These are phyloP conservation scores for Heterohyrax brucei DNA, from an alignment of 2,797 vertebrate genomes.

Conservation along the genomic window DNA sequence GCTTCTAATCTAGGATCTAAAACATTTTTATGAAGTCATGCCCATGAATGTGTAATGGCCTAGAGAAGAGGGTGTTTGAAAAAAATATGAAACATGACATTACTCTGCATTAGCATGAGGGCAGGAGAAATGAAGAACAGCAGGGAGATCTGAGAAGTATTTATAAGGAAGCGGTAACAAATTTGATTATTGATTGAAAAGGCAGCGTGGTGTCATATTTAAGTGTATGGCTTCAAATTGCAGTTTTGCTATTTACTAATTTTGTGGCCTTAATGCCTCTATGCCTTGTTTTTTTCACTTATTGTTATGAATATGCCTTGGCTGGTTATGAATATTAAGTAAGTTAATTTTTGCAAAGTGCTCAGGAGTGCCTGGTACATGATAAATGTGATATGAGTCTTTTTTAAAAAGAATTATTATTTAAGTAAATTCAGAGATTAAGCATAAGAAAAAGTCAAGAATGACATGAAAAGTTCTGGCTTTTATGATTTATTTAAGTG, in stretches of 20 bases:
- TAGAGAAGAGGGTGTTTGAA: neutral
- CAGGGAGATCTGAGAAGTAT: neutral
- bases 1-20: neutral
- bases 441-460: neutral
- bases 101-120: neutral
- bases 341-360: neutral
- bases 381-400: neutral
- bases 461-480: neutral
- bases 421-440: neutral
- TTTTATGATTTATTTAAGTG: neutral
- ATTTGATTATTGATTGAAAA: neutral
- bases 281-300: neutral
- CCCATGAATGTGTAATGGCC: neutral
- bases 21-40: constrained; percentile 13
- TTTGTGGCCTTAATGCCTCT: neutral
- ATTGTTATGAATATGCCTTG: no score
- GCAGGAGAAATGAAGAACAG: no score
- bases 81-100: neutral
- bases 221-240: no score
- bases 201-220: neutral
- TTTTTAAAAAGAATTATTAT: no score
- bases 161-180: neutral
- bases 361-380: neutral
- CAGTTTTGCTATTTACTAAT: neutral
- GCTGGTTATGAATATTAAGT: neutral